Percentiles rank a stretch among this genome's conserved stretches.
phyloP scores from a whole-genome alignment of 1,140 invertebrate species.

The Piezodorus guildinii region DNA sequence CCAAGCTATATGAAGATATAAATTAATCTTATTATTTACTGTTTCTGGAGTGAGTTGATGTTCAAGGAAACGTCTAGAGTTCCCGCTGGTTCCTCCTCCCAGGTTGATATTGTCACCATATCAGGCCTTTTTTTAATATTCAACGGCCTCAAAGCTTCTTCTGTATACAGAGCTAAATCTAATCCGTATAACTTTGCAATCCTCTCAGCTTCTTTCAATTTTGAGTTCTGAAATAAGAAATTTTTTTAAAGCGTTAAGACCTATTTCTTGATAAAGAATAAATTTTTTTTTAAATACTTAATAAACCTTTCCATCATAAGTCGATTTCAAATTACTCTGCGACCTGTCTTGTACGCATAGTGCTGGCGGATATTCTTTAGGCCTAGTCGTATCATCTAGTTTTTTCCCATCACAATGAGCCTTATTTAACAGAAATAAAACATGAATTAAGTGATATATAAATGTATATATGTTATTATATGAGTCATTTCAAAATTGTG shows the following conservation, averaged over 20 bases:
- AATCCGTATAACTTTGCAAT: constrained; percentile 17
- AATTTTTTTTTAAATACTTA: no score
- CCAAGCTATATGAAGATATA: no score
- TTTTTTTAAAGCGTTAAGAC: no score
- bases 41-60: constrained; percentile 17
- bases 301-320: no score
- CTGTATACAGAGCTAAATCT: constrained; percentile 17
- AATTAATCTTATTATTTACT: constrained; percentile 3
- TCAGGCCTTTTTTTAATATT: neutral
- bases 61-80: constrained; percentile 5
- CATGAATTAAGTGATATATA: no score
- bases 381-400: no score
- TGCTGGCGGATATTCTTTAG: neutral
- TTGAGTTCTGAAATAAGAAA: neutral
- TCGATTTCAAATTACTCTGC: no score
- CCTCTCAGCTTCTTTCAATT: neutral
- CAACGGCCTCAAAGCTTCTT: constrained; percentile 1
- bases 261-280: no score
- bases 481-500: no score
- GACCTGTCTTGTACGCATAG: neutral
- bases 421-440: neutral
- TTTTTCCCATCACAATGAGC: neutral
- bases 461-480: no score
- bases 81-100: constrained; percentile 10
- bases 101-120: neutral